These are phyloP conservation scores for Lynx canadensis DNA, from an alignment of 2,113 vertebrate species.

Conservation along the genomic window DNA sequence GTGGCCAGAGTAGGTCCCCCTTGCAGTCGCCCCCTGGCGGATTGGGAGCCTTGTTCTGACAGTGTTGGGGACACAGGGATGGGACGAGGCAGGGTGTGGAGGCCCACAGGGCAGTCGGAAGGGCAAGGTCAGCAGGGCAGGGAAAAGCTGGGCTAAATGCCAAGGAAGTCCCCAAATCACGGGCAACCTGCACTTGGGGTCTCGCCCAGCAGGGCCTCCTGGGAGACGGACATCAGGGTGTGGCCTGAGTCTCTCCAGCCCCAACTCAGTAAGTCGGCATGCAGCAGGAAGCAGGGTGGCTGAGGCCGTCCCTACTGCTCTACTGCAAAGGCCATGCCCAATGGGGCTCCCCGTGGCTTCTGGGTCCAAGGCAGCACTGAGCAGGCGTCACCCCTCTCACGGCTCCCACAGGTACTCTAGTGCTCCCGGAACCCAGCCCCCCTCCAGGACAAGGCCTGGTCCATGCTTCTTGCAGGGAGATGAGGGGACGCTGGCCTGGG, in stretches of 20 bases:
- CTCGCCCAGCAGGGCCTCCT: background rate
- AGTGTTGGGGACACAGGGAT: background rate
- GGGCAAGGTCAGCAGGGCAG: background rate
- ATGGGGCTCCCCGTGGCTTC: background rate
- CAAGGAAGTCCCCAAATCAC: background rate
- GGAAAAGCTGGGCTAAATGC: background rate
- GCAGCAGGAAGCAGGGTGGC: background rate
- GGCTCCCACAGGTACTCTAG: too few relatives aligned
- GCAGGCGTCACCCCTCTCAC: accelerated
- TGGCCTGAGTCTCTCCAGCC: background rate
- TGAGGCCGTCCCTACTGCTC: accelerated
- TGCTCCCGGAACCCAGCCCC: background rate
- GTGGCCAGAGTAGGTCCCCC: background rate
- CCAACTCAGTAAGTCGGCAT: background rate
- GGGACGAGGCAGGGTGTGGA: background rate
- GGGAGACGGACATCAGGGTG: background rate
- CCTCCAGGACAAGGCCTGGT: background rate
- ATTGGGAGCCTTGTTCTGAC: background rate
- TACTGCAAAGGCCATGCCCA: background rate
- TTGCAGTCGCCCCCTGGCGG: background rate
- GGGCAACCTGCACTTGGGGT: background rate
- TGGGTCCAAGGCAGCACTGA: background rate
- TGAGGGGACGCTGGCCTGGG: background rate
- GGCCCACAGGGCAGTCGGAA: background rate
- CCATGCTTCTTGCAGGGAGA: background rate